Percentiles rank a stretch among this genome's conserved stretches.
Evolutionary conservation across 2,797 vertebrate species (phyloP).

Genomic region (Falco biarmicus): DNA sequence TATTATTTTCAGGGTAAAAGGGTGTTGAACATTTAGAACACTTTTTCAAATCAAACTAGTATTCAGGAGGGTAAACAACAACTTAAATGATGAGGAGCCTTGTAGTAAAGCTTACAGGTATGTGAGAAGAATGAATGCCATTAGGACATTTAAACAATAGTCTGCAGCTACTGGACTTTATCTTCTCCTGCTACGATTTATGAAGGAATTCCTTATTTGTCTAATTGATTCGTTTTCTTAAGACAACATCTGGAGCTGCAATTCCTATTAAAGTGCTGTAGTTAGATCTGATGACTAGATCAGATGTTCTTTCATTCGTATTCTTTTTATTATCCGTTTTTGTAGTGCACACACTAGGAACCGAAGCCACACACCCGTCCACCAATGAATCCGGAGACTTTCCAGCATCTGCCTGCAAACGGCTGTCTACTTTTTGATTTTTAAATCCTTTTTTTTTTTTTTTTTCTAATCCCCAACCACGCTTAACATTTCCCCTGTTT

Average conservation of each 20-base stretch:
- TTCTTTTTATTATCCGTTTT: conserved; percentile 56
- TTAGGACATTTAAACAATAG: background rate
- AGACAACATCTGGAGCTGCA: conserved; percentile 74
- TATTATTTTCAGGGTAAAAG: conserved; percentile 79
- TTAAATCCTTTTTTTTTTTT: background rate
- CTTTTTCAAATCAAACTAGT: conserved; percentile 74
- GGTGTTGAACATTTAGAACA: conserved; percentile 66
- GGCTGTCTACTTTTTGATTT: background rate
- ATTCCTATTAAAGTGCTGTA: conserved; percentile 73
- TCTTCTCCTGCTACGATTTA: conserved; percentile 60
- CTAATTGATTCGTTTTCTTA: conserved; percentile 79
- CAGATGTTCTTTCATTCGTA: conserved; percentile 68
- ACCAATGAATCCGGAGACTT: background rate
- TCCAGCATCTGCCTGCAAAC: background rate
- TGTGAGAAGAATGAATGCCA: background rate
- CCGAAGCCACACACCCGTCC: background rate
- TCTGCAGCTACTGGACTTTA: conserved; percentile 9
- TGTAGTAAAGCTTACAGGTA: conserved; percentile 17
- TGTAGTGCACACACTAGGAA: background rate
- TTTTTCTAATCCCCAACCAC: background rate
- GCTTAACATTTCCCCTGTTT: background rate
- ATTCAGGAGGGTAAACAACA: conserved; percentile 73
- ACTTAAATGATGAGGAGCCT: conserved; percentile 43
- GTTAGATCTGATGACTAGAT: conserved; percentile 71
- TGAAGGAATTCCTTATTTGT: conserved; percentile 71